A percentile compares a stretch with the other conserved stretches of the same genome.
phyloP scores from a whole-genome alignment of 2,797 vertebrate species.

The Tinamus major region DNA sequence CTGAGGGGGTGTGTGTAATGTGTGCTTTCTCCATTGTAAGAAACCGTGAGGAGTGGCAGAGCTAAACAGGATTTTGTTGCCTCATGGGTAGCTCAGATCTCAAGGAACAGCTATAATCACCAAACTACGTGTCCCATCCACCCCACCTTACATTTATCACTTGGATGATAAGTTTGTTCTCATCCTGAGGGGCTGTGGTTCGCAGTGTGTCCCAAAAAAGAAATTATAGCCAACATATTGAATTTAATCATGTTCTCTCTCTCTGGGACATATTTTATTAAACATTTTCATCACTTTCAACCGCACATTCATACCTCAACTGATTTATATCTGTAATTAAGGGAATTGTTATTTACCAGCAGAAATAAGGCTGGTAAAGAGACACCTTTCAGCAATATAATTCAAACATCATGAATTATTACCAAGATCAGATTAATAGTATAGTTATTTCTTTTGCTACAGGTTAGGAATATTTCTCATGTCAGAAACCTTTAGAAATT shows the following conservation, averaged over 20 bases:
- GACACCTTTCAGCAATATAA: slow-evolving; percentile 59
- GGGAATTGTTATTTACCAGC: slow-evolving; percentile 74
- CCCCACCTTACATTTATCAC: background rate
- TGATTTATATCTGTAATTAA: slow-evolving; percentile 80
- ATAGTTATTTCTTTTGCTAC: slow-evolving; percentile 34
- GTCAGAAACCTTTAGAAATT: background rate
- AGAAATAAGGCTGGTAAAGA: slow-evolving; percentile 59
- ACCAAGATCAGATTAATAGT: slow-evolving; percentile 40
- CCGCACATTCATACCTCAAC: slow-evolving; percentile 13
- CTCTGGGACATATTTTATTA: slow-evolving; percentile 71
- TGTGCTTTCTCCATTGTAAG: background rate
- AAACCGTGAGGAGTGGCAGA: background rate
- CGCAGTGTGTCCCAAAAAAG: slow-evolving; percentile 6
- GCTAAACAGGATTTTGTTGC: background rate
- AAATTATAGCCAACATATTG: background rate
- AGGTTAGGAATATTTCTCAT: slow-evolving; percentile 9
- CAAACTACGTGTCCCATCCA: background rate
- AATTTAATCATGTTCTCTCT: slow-evolving; percentile 28
- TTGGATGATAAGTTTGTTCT: background rate
- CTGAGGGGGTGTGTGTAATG: background rate
- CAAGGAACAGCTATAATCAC: background rate
- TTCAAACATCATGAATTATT: slow-evolving; percentile 69
- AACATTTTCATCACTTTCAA: slow-evolving; percentile 74
- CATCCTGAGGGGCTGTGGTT: background rate
- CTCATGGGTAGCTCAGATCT: background rate